Evolutionary conservation across 2,113 vertebrate genomes (phyloP).

Genomic region (Heterotis niloticus): DNA sequence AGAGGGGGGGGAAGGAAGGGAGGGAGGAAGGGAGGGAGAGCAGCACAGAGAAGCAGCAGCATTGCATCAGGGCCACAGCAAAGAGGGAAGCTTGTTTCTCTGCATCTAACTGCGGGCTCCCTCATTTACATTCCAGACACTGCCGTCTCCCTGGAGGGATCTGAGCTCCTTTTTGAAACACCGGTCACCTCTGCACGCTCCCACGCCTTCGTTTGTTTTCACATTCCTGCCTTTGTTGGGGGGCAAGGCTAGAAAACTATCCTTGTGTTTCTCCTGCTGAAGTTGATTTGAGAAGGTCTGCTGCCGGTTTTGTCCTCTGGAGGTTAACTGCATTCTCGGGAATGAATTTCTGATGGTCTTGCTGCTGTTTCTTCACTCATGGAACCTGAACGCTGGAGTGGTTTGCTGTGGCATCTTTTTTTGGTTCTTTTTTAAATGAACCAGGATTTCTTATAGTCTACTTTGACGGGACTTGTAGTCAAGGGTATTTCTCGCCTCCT

Average conservation of each 20-base stretch:
- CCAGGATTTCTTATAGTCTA: conserved; percentile 22
- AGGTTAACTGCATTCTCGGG: conserved; percentile 21
- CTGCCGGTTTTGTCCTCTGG: conserved; percentile 19
- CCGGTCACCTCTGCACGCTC: conserved; percentile 31
- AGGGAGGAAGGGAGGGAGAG: background rate
- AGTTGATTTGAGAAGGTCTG: conserved; percentile 30
- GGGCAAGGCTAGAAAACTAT: conserved; percentile 1
- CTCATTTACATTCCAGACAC: conserved; percentile 50
- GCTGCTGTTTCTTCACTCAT: background rate
- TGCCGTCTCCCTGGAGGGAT: conserved; percentile 38
- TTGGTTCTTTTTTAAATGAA: background rate
- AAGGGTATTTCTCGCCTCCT: background rate
- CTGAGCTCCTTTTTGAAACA: conserved; percentile 35
- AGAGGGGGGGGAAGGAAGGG: background rate
- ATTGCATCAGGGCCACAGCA: conserved; percentile 25
- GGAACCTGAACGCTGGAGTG: background rate
- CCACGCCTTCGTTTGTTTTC: conserved; percentile 27
- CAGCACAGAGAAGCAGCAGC: background rate
- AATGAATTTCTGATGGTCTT: background rate
- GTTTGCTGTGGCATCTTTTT: background rate
- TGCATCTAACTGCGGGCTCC: conserved; percentile 14
- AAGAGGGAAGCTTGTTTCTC: conserved; percentile 2
- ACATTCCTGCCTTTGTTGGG: conserved; percentile 10
- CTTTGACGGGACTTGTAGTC: conserved; percentile 26
- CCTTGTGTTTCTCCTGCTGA: conserved; percentile 14